A percentile compares a stretch with the other conserved stretches of the same genome.
Conservation (phyloP, 2,888 invertebrate species). For the Ceraclea dissimilis region DNA sequence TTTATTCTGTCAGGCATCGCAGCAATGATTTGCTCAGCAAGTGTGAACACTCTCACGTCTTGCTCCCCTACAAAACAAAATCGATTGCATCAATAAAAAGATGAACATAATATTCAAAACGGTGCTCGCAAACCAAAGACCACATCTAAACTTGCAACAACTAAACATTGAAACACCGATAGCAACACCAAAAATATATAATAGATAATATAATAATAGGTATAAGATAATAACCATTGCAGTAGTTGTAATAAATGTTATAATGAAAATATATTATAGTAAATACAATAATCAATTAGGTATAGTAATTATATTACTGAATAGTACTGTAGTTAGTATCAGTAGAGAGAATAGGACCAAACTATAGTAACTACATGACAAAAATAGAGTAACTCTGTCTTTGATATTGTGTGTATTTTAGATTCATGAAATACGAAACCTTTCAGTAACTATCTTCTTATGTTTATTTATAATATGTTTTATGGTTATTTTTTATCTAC, state of each 20-base stretch:
- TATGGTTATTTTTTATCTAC: too few relatives aligned
- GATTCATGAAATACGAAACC: too few relatives aligned
- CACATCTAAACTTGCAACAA: constrained; percentile 25
- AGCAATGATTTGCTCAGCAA: constrained; percentile 97
- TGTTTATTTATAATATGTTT: too few relatives aligned
- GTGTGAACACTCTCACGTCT: constrained; percentile 82
- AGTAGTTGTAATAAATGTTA: neutral
- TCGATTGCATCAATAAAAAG: constrained; percentile 1
- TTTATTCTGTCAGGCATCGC: constrained; percentile 97
- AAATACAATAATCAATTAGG: neutral
- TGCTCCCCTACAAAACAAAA: constrained; percentile 69
- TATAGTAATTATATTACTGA: neutral
- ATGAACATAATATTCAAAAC: neutral
- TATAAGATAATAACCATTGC: neutral
- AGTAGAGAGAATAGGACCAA: neutral
- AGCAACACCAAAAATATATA: constrained; percentile 23
- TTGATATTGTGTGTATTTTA: too few relatives aligned
- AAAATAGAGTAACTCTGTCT: too few relatives aligned
- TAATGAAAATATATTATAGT: neutral
- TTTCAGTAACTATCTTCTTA: too few relatives aligned
- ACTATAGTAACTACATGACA: neutral
- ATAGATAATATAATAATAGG: constrained; percentile 3
- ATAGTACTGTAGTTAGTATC: constrained; percentile 1
- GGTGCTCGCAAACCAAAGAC: constrained; percentile 10
- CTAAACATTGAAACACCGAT: constrained; percentile 25